Conservation (phyloP, 2,797 vertebrate species). For the Bradypodion ventrale region DNA sequence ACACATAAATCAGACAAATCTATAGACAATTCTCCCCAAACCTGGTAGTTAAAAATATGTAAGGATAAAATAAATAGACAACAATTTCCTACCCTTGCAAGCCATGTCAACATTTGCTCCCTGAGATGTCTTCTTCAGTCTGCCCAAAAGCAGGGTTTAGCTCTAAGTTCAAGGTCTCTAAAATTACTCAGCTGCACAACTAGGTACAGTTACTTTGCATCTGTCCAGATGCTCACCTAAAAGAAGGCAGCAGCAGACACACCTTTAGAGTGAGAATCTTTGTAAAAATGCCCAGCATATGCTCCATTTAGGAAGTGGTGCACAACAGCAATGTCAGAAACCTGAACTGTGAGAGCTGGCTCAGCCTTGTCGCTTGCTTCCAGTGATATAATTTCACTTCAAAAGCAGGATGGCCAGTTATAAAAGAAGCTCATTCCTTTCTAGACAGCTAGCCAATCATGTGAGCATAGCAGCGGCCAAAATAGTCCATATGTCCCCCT, state of each 20-base stretch:
- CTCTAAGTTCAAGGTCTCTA: not conserved
- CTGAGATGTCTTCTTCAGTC: not conserved
- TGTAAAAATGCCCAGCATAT: not conserved
- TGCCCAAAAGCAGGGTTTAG: not conserved
- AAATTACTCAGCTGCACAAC: not conserved
- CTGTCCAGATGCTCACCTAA: not conserved
- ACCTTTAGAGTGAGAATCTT: not conserved
- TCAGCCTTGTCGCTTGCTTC: conserved; percentile 59
- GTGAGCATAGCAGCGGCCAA: conserved; percentile 73
- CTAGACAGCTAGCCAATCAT: conserved; percentile 72
- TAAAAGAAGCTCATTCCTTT: conserved; percentile 68
- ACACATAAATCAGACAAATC: not conserved
- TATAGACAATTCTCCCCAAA: not conserved
- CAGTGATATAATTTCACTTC: conserved; percentile 69
- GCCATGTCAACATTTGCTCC: not conserved
- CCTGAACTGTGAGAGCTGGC: conserved; percentile 38
- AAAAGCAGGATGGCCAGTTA: conserved; percentile 67
- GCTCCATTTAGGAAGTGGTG: not conserved
- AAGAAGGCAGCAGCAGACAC: not conserved
- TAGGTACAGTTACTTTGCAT: not conserved
- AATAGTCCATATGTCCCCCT: conserved; percentile 78
- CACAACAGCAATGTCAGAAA: not conserved
- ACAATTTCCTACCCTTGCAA: too few relatives aligned
- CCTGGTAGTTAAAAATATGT: not conserved
- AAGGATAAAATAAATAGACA: not conserved